phyloP scores from a whole-genome alignment of 30 jellyfish, hydroid and myxozoan species.

The Turritopsis rubra region DNA sequence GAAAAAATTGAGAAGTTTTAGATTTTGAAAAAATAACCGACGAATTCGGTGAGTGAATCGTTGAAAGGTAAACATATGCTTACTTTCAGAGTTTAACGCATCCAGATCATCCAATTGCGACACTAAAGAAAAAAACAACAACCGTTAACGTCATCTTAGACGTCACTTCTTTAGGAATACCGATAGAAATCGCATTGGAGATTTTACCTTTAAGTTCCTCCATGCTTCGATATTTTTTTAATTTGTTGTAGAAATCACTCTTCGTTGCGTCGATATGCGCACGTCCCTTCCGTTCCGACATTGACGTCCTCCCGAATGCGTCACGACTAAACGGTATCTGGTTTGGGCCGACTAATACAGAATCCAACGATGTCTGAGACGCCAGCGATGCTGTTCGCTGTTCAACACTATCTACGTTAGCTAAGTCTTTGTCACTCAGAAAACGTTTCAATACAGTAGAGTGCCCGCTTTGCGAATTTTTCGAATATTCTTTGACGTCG shows the following conservation, averaged over 20 bases:
- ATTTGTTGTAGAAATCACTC: slow-evolving; percentile 64
- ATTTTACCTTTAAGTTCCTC: slow-evolving; percentile 78
- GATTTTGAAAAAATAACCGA: neutral
- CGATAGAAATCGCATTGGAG: neutral
- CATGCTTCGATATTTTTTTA: slow-evolving; percentile 77
- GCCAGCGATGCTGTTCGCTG: slow-evolving; percentile 64
- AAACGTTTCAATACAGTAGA: neutral
- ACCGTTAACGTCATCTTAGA: neutral
- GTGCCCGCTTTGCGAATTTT: neutral
- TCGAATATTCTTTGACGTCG: slow-evolving; percentile 19
- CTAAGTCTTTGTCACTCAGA: slow-evolving; percentile 7
- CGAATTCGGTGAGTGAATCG: neutral
- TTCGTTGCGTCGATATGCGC: slow-evolving; percentile 97
- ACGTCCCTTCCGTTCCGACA: slow-evolving; percentile 95
- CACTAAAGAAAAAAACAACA: neutral
- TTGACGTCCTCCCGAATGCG: slow-evolving; percentile 90
- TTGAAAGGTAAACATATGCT: neutral
- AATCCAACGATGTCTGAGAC: slow-evolving; percentile 81
- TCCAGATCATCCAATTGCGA: neutral
- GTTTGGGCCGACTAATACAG: slow-evolving; percentile 79
- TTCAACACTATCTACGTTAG: slow-evolving; percentile 1
- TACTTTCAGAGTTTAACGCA: neutral
- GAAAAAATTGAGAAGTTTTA: neutral
- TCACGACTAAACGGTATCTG: slow-evolving; percentile 90
- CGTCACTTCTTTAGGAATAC: neutral